Conservation (phyloP, 2,888 invertebrate species). For the Eumerus sabulonum region DNA sequence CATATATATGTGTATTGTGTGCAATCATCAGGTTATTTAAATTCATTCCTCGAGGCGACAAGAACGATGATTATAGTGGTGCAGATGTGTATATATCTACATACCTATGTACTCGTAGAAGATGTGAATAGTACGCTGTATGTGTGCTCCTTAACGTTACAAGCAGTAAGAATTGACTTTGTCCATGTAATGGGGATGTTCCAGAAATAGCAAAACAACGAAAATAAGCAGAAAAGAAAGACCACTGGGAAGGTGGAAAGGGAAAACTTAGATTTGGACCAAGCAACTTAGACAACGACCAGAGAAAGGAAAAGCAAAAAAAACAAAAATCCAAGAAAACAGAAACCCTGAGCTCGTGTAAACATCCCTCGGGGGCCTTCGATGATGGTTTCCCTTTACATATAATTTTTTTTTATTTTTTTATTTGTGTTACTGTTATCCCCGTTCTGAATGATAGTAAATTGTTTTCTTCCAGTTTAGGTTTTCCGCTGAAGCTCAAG, state of each 20-base stretch:
- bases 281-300: background rate
- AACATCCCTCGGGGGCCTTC: conserved; percentile 53
- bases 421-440: background rate
- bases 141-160: background rate
- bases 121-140: background rate
- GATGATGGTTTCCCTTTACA: conserved; percentile 52
- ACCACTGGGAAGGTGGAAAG: background rate
- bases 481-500: conserved; percentile 31
- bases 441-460: conserved; percentile 55
- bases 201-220: conserved; percentile 12
- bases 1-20: conserved; percentile 1
- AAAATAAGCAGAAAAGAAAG: conserved; percentile 10
- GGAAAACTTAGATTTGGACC: conserved; percentile 15
- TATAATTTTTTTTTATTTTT: conserved; percentile 3
- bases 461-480: conserved; percentile 66
- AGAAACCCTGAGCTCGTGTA: conserved; percentile 44
- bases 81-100: conserved; percentile 13
- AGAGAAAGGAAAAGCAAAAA: conserved; percentile 5
- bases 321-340: too few relatives aligned
- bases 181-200: conserved; percentile 53
- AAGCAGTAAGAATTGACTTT: conserved; percentile 55
- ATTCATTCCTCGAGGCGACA: conserved; percentile 53
- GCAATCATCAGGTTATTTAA: conserved; percentile 62
- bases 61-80: conserved; percentile 41
- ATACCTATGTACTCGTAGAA: background rate